Conservation (phyloP, 2,797 vertebrate species). For the Acropternis orthonyx region DNA sequence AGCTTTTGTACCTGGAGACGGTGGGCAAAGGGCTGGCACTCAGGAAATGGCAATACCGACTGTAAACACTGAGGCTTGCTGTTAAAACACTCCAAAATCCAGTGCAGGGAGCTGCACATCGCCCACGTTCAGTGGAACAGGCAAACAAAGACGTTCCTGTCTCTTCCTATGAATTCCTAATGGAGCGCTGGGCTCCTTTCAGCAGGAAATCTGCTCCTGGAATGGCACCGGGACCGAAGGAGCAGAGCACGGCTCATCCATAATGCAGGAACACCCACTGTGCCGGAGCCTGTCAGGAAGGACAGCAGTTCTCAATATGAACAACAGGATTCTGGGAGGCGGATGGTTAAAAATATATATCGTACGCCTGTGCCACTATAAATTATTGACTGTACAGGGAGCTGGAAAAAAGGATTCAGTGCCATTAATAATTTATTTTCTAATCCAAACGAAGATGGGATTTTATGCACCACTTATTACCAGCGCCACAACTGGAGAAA, state of each 20-base stretch:
- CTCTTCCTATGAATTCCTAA: not conserved
- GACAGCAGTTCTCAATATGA: not conserved
- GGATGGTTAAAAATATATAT: slow-evolving; percentile 36
- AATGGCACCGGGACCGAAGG: not conserved
- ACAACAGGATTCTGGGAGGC: not conserved
- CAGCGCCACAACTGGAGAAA: not conserved
- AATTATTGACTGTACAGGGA: slow-evolving; percentile 61
- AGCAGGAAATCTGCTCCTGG: not conserved
- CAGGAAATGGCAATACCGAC: not conserved
- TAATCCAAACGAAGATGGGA: slow-evolving; percentile 56
- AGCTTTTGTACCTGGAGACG: not conserved
- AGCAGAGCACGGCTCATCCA: slow-evolving; percentile 32
- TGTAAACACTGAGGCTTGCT: not conserved
- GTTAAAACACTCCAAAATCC: not conserved
- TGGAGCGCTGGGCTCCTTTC: not conserved
- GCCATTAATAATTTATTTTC: slow-evolving; percentile 50
- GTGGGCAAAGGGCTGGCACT: not conserved
- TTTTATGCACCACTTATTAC: slow-evolving; percentile 70
- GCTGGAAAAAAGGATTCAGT: slow-evolving; percentile 31
- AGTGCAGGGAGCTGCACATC: fast-evolving
- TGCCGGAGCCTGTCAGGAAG: not conserved
- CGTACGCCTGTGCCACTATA: not conserved
- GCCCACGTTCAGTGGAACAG: not conserved
- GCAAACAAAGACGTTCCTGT: not conserved
- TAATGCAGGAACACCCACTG: not conserved